Evolutionary conservation across 1,140 invertebrate species (phyloP), one percentile per base, ranked within the genome.

Genomic region (Colletes gigas): DNA sequence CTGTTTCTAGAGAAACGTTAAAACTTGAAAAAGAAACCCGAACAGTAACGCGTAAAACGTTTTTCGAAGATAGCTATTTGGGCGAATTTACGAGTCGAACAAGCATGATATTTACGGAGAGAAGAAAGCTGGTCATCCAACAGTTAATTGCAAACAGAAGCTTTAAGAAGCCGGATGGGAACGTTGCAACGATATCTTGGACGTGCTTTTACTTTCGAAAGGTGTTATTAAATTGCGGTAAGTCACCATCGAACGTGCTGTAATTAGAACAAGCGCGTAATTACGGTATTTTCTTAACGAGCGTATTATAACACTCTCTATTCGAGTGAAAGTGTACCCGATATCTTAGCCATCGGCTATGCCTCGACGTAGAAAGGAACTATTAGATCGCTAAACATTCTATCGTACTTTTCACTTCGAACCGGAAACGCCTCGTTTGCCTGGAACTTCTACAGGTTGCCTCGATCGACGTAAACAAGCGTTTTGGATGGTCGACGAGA

Each of bases 261-360:
- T 74, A 80, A 85, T 84, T 76, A 81, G 54, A 76, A 63, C 70
- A 41, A 3, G 62, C 55, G 4, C 5, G 50, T 57, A 81, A 83
- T 83, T 85, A 68, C 14, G 44, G 41, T 39, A 50, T 39, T 62
- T 39, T 6, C 52, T 63, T 76, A 85, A 81, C 47, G 81, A 79
- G 70, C 12, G 68, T 76, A 80, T 85, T 44, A 54, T 80, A 79
- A 70, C 77, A 44, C 71, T 83, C 68, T 76, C 50, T 30, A 62
- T 3, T n/a, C 50, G 50, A 83, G 67, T 73, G 78, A 85, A 85
- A 85, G 72, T 69, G 10, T 41, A 17, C 10, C 39, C 66, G 47
- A 4, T 71, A 62, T 60, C 66, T 15, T 30, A 41, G 4, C 12
- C 52, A 54, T 63, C 44, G n/a, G 6, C 17, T 9, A 19, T 8